These are phyloP conservation scores for Drosophila stalkeri DNA, from an alignment of 2,888 invertebrate species.

Conservation along the genomic window DNA sequence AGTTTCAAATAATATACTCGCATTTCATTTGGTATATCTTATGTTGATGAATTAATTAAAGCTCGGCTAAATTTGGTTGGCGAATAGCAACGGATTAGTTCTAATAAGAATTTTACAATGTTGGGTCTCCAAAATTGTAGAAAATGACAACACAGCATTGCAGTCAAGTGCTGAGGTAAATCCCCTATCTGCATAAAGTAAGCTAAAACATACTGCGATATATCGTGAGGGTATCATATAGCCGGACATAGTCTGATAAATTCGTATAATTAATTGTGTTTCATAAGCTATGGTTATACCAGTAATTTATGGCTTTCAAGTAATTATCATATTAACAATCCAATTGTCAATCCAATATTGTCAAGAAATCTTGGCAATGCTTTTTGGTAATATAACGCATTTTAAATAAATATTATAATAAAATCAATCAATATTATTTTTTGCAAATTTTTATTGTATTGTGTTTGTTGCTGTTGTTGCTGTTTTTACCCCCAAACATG, in stretches of 20 bases:
- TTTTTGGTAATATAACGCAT: no score
- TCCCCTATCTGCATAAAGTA: background rate
- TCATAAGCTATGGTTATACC: background rate
- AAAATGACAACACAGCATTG: background rate
- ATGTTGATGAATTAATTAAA: background rate
- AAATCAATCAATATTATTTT: background rate
- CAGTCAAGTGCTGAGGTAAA: background rate
- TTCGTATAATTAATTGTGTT: background rate
- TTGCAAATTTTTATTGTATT: conserved; percentile 66
- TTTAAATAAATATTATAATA: background rate
- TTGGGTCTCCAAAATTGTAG: no score
- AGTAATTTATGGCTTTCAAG: background rate
- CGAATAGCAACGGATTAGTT: no score
- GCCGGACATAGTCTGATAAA: background rate
- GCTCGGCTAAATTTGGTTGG: no score
- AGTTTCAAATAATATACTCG: conserved; percentile 1
- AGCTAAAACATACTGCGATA: background rate
- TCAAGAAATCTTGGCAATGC: background rate
- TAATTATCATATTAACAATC: background rate
- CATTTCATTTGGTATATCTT: background rate
- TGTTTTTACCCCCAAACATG: conserved; percentile 56
- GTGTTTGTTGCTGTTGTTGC: conserved; percentile 22
- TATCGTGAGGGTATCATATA: background rate
- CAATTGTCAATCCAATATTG: background rate
- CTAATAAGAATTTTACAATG: background rate